phyloP scores from a whole-genome alignment of 2,797 vertebrate genomes.

The Cyprinodon diabolis region DNA sequence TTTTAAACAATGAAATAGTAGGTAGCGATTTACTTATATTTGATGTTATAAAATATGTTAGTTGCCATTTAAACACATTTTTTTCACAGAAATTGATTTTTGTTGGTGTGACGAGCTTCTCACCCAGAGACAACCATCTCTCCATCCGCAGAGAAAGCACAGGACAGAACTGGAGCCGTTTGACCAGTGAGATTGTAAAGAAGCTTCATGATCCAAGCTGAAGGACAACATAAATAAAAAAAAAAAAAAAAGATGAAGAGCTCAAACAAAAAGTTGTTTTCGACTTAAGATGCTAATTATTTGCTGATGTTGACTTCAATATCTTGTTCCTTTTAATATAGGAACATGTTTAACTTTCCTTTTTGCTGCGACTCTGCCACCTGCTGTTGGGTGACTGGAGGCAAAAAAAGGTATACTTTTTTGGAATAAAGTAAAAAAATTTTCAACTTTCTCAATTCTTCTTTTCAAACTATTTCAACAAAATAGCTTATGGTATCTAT shows the following conservation, averaged over 20 bases:
- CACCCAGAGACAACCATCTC: conserved; percentile 87
- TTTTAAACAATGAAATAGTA: too few species aligned
- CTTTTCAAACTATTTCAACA: too few species aligned
- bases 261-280: neutral
- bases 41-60: neutral
- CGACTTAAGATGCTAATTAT: neutral
- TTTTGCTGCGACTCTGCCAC: conserved; percentile 42
- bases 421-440: neutral
- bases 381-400: conserved; percentile 51
- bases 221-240: conserved; percentile 17
- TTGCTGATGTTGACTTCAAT: neutral
- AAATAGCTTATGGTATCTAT: too few species aligned
- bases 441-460: neutral
- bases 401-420: conserved; percentile 11
- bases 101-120: conserved; percentile 34
- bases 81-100: neutral
- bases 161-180: conserved; percentile 87
- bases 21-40: neutral
- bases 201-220: conserved; percentile 82
- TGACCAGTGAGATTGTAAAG: conserved; percentile 82
- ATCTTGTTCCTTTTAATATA: neutral
- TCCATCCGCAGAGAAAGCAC: conserved; percentile 87
- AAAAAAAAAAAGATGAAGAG: neutral
- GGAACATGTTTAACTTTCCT: conserved; percentile 2
- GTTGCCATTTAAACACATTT: neutral